Evolutionary conservation across 1,140 invertebrate species (phyloP).

Genomic region (Chironomus striatipennis): DNA sequence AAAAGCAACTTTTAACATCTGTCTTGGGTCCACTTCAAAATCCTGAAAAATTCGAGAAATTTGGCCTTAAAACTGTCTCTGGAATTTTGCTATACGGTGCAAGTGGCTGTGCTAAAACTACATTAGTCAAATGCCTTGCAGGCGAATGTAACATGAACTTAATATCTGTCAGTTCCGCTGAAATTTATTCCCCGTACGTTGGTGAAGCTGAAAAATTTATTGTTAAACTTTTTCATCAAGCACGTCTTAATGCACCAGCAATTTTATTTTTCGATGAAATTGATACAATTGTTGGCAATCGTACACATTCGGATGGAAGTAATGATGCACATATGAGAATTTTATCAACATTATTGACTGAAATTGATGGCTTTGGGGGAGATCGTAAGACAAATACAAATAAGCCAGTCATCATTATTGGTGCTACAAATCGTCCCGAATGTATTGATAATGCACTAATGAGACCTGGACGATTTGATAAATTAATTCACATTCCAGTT

Average conservation of each 20-base stretch:
- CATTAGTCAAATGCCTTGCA: conserved; percentile 56
- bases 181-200: conserved; percentile 58
- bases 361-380: conserved; percentile 59
- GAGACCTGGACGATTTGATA: conserved; percentile 65
- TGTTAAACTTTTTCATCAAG: conserved; percentile 54
- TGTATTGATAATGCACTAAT: conserved; percentile 68
- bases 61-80: conserved; percentile 50
- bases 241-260: conserved; percentile 54
- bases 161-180: conserved; percentile 52
- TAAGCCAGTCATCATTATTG: conserved; percentile 53
- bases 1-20: conserved; percentile 50
- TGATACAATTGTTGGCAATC: conserved; percentile 50
- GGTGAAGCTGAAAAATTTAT: conserved; percentile 56
- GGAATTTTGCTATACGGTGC: conserved; percentile 65
- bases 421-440: conserved; percentile 70
- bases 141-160: conserved; percentile 52
- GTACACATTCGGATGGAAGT: conserved; percentile 35
- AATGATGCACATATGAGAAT: conserved; percentile 52
- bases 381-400: conserved; percentile 3
- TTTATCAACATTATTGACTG: conserved; percentile 54
- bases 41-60: conserved; percentile 47
- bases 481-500: conserved; percentile 64
- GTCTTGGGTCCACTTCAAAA: conserved; percentile 57
- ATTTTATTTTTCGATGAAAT: conserved; percentile 73
- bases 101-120: conserved; percentile 68